A percentile compares a stretch with the other conserved stretches of the same genome.
These are phyloP conservation scores for Tineola bisselliella DNA, from an alignment of 2,888 invertebrate species.

Conservation along the genomic window DNA sequence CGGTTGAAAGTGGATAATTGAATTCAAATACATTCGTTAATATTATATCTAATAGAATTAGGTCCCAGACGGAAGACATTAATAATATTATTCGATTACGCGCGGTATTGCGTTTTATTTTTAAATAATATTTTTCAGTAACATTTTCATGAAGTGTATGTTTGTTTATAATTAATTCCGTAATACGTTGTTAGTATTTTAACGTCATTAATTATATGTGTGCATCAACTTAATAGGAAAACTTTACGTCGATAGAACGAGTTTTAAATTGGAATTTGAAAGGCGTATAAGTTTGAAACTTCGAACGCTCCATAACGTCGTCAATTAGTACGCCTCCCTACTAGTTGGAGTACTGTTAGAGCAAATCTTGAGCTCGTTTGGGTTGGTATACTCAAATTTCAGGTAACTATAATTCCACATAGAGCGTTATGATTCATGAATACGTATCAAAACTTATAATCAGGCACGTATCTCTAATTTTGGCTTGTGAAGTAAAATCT, in stretches of 20 bases:
- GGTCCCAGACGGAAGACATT: too few species aligned
- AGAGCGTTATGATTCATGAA: background rate
- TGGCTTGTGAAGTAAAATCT: background rate
- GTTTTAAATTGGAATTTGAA: conserved; percentile 55
- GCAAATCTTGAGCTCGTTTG: conserved; percentile 12
- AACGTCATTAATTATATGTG: conserved; percentile 8
- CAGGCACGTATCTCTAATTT: conserved; percentile 3
- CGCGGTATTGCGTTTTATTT: too few species aligned
- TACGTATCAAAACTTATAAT: conserved; percentile 9
- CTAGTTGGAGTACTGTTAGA: background rate
- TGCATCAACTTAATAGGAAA: background rate
- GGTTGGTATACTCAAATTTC: conserved; percentile 18
- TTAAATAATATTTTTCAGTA: too few species aligned
- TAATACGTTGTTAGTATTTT: background rate
- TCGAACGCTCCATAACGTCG: conserved; percentile 49
- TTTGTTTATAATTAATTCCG: background rate
- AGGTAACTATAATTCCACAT: background rate
- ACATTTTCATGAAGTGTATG: background rate
- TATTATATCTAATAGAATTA: too few species aligned
- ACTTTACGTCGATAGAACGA: conserved; percentile 20
- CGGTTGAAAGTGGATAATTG: too few species aligned
- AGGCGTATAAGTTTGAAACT: conserved; percentile 28
- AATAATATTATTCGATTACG: too few species aligned
- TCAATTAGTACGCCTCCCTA: conserved; percentile 45
- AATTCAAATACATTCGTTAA: too few species aligned